Base-by-base conservation (phyloP, 2,113 vertebrate genomes). In the Lagopus leucura region DNA sequence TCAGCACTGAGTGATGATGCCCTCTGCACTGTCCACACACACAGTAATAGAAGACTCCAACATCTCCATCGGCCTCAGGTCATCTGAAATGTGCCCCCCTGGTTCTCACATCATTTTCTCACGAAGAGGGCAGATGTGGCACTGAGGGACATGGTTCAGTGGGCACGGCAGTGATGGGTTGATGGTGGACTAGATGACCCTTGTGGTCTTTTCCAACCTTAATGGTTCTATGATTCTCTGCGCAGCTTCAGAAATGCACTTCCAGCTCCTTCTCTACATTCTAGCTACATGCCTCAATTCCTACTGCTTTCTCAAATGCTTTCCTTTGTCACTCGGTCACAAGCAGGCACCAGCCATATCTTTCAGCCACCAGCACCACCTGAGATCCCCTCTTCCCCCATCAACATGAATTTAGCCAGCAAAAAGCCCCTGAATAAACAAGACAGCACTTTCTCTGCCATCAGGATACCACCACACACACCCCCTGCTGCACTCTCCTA, bases 401-500 rank as follows among this genome's bases (percentile, higher is more conserved):
- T 5, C 24, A 64, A 43, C 3, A 7, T 0, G 7, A 63, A 38
- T 40, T 72, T 24, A 78, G 32, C 21, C 15, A 78, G 14, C 16
- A 84, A 86, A 38, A 73, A n/a, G 27, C 8, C 61, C 16, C 0
- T 34, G 19, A 34, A 85, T 25, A 70, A 91, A 58, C 8, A 76
- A 43, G 8, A 11, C 2, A 1, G 19, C 43, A 79, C 27, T n/a
- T 58, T 80, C 70, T 25, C 47, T 7, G 30, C 10, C 19, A 32
- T 14, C 7, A 60, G 60, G 6, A 8, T 4, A 61, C 27, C 1
- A 15, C 5, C 71, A 67, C 34, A 18, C 5, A 13, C 42, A 6
- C 42, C 43, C 20, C 38, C 19, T 3, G 1, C 6, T 47, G 40
- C 34, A 50, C 11, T 38, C 27, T 36, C 18, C 0, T 2, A 32